These are phyloP conservation scores for Rhaphigaster nebulosa DNA, from an alignment of 2,888 invertebrate species.

Conservation along the genomic window DNA sequence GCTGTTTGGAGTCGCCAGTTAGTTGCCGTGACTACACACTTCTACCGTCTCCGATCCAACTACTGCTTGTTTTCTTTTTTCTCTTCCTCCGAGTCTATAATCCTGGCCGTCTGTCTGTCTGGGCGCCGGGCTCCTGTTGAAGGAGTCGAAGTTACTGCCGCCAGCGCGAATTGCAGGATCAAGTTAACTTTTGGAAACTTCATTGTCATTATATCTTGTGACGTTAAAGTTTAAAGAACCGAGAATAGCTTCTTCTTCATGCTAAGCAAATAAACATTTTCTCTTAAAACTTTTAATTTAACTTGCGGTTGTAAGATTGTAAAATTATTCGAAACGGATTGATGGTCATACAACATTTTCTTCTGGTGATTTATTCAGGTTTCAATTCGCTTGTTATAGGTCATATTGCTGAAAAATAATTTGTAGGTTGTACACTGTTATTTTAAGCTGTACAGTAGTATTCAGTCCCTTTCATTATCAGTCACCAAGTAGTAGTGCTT, in stretches of 20 bases:
- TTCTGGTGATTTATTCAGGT: not conserved
- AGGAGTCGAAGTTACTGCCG: not conserved
- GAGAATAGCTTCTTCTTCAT: not conserved
- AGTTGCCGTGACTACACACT: conserved; percentile 45
- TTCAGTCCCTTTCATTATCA: too few relatives aligned
- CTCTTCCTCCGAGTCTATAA: conserved; percentile 36
- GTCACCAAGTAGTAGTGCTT: too few relatives aligned
- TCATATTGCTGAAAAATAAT: not conserved
- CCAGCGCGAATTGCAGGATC: conserved; percentile 3
- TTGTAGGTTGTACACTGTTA: too few relatives aligned
- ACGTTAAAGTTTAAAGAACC: not conserved
- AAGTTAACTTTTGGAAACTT: not conserved
- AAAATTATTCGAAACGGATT: not conserved
- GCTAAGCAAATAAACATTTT: not conserved
- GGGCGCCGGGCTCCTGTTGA: conserved; percentile 21
- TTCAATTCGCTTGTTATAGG: not conserved
- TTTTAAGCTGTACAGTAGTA: too few relatives aligned
- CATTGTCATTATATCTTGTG: not conserved
- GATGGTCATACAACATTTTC: not conserved
- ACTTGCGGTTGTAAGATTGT: not conserved
- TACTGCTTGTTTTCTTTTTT: conserved; percentile 44
- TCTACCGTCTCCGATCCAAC: conserved; percentile 43
- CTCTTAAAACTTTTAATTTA: not conserved
- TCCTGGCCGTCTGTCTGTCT: conserved; percentile 41
- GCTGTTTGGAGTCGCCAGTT: conserved; percentile 46